Evolutionary conservation across 2,888 invertebrate species (phyloP).

Genomic region (Creontiades dilutus): DNA sequence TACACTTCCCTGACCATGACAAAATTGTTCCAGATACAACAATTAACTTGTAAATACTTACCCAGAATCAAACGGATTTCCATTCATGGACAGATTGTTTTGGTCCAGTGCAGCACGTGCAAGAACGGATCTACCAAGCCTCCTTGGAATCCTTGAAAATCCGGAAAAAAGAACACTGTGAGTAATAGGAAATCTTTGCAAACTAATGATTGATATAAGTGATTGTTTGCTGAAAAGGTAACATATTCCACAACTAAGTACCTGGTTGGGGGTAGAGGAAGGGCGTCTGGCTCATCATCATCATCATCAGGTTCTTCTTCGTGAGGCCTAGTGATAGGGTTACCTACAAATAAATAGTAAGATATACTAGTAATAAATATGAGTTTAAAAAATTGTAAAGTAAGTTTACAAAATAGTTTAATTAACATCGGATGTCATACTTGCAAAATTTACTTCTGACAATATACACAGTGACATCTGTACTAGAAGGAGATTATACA

Average conservation of each 20-base stretch:
- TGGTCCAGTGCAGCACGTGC: slow-evolving; percentile 1
- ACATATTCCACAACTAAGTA: not conserved
- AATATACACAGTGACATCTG: too few species aligned
- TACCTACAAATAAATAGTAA: not conserved
- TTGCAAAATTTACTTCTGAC: too few species aligned
- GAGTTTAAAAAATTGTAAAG: too few species aligned
- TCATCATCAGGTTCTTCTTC: slow-evolving; percentile 59
- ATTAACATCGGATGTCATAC: too few species aligned
- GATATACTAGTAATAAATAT: too few species aligned
- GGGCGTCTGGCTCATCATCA: slow-evolving; percentile 49
- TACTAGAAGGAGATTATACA: too few species aligned
- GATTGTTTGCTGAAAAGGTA: too few species aligned
- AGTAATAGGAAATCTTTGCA: too few species aligned
- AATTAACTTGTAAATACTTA: not conserved
- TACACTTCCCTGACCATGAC: too few species aligned
- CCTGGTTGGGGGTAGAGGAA: slow-evolving; percentile 37
- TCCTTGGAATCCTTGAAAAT: slow-evolving; percentile 8
- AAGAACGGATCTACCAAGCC: slow-evolving; percentile 45
- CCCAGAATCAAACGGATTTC: not conserved
- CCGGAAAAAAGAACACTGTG: not conserved
- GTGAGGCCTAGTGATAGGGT: not conserved
- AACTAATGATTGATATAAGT: not conserved
- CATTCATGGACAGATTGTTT: not conserved
- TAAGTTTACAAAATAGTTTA: too few species aligned
- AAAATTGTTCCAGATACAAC: too few species aligned